phyloP scores from a whole-genome alignment of 2,113 vertebrate species.

The Muntiacus muntjak region DNA sequence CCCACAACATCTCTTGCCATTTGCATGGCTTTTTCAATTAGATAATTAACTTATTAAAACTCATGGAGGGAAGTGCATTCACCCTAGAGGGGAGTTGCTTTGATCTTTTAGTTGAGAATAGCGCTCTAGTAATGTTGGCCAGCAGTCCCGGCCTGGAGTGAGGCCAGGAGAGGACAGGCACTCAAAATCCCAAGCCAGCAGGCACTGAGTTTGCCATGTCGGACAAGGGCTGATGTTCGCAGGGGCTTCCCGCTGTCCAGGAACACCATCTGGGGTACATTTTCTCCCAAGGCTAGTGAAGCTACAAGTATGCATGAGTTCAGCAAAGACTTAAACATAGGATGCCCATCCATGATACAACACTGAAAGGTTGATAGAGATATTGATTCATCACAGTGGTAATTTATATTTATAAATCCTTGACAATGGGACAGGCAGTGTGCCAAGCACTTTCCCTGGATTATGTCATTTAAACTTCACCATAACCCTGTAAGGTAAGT shows the following conservation, averaged over 20 bases:
- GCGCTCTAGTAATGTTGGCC: neutral
- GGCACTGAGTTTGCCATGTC: neutral
- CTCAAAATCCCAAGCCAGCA: neutral
- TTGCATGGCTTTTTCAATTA: neutral
- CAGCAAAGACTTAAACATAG: neutral
- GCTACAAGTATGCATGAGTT: neutral
- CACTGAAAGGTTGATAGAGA: neutral
- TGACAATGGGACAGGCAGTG: neutral
- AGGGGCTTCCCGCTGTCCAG: neutral
- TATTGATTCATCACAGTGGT: neutral
- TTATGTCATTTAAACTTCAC: conserved; percentile 14
- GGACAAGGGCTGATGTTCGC: neutral
- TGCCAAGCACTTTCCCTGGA: neutral
- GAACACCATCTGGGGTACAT: neutral
- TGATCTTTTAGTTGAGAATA: neutral
- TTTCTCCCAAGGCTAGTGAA: neutral
- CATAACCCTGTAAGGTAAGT: neutral
- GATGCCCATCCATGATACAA: neutral
- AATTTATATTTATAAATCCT: neutral
- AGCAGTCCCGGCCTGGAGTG: neutral
- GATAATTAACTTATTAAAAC: neutral
- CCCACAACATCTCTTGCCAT: neutral
- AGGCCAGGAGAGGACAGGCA: neutral
- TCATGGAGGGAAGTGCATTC: neutral
- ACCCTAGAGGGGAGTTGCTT: neutral